Percentiles rank a stretch among this genome's conserved stretches.
phyloP scores from a whole-genome alignment of 92 coral and sea anemone species.

The Scolanthus callimorphus region DNA sequence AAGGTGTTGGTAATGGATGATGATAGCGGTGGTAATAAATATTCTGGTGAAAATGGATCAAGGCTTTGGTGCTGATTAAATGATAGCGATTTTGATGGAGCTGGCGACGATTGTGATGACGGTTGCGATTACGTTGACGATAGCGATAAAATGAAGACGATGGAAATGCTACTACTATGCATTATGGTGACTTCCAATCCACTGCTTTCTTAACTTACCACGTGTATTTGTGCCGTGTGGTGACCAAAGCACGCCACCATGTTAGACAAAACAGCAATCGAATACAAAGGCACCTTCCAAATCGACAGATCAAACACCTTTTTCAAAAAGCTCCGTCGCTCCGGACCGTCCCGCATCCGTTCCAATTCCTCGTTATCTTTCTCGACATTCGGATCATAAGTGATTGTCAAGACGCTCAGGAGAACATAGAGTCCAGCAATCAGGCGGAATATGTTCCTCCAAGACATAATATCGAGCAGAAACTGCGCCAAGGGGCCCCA shows the following conservation, averaged over 20 bases:
- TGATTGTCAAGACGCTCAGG: conserved; percentile 10
- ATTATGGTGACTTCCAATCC: too few species aligned
- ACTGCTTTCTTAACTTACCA: too few species aligned
- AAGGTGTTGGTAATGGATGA: too few species aligned
- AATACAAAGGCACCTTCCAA: conserved; percentile 22
- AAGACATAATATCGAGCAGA: conserved; percentile 6
- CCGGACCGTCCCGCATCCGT: background rate
- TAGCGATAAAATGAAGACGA: too few species aligned
- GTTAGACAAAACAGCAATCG: conserved; percentile 15
- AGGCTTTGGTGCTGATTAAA: too few species aligned
- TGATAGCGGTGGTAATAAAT: too few species aligned
- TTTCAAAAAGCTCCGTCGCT: background rate
- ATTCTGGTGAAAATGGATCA: too few species aligned
- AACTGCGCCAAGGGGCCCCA: conserved; percentile 16
- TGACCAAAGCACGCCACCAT: conserved; percentile 30
- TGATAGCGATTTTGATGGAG: too few species aligned
- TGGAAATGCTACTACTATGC: too few species aligned
- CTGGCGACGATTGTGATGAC: too few species aligned
- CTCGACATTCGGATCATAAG: conserved; percentile 14
- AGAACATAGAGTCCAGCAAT: conserved; percentile 12
- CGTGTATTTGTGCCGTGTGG: conserved; percentile 7
- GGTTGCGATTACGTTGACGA: too few species aligned
- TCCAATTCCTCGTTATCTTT: background rate
- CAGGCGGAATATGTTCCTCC: conserved; percentile 24
- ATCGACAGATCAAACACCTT: conserved; percentile 20